Evolutionary conservation across 2,113 vertebrate species (phyloP), one percentile per base, ranked within the genome.

Genomic region (Nothocercus julius): DNA sequence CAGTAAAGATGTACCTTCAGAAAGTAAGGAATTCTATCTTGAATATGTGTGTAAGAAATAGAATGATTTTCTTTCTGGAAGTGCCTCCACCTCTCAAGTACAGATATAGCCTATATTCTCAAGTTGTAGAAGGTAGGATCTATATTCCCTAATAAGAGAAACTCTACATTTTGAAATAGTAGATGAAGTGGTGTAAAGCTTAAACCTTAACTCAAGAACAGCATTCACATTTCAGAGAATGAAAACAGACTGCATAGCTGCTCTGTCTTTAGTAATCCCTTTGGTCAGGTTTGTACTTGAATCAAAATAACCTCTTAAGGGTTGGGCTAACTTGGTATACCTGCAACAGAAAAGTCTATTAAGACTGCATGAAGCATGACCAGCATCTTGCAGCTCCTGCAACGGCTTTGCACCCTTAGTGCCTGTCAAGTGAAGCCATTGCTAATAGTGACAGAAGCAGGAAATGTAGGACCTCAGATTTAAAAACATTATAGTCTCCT

Each of bases 221-320:
- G 49, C 69, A 86, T 61, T 34, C n/a, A 51, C 49, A 66, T 74
- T 66, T 90, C 53, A 75, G 56, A 90, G 69, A 89, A 84, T 9
- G 17, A 92, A 90, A 92, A 82, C 36, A 58, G n/a, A 73, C 42
- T 11, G 3, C 56, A 44, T 24, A 83, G 75, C 2, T 94, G 84
- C 61, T 15, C 3, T 21, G 32, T 79, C 85, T 96, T 86, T 79
- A 22, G 58, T 89, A 93, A 95, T 75, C 85, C 62, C 9, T 88
- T 42, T 15, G 69, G 85, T 92, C 94, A 0, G 95, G 95, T 94
- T 84, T 61, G 49, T 85, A 94, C 96, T 96, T 97, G 97, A 95
- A 70, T n/a, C 30, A 79, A 74, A 91, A 91, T 4, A 85, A 36
- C 63, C 94, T 72, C 68, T 82, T 61, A 86, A 93, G 80, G 94